Base-by-base conservation (phyloP, 2,888 invertebrate genomes). In the Tetheella fluctuosa region DNA sequence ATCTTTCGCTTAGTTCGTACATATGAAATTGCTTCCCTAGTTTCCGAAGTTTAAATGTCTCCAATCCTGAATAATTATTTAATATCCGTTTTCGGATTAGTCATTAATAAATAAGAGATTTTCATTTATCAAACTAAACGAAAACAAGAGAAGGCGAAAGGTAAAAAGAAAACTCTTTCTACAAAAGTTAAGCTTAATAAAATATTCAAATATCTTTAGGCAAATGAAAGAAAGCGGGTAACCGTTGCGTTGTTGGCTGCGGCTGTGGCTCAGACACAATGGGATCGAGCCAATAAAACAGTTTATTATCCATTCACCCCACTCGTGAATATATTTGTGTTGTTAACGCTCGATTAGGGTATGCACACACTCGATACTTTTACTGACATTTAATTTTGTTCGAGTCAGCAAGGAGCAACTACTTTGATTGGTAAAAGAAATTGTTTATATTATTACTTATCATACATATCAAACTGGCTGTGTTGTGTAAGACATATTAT, bases 221-320 rank as follows among this genome's bases (percentile, higher is more conserved):
- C 64, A 72, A 71, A 63, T 61, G 65, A 80, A 79, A 80, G 77
- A 79, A 80, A 79, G 72, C 76, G 61, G 68, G 71, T 74, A 76
- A 76, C 56, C 54, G 63, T 60, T 59, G 62, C 39, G 25, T 39
- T 57, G 23, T 25, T 54, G 28, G 54, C 28, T 54, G 23, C 17
- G 48, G 52, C 52, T 34, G 58, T 34, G 85, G 83, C 83, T 76
- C 78, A 69, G 70, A 65, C 71, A 70, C 80, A 76, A 71, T 74
- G 78, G 79, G 72, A 77, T 77, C 81, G 86, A 84, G 83, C 84
- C 85, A 89, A 89, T 89, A 89, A 87, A 88, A 84, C 79, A 78
- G 85, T 87, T 89, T 89, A 88, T 88, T 85, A 87, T 85, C 81
- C 81, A 69, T 73, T 78, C 81, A 84, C 83, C 84, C 89, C 83